These are phyloP conservation scores for Aleadryas rufinucha DNA, from an alignment of 2,113 vertebrate genomes.

Conservation along the genomic window DNA sequence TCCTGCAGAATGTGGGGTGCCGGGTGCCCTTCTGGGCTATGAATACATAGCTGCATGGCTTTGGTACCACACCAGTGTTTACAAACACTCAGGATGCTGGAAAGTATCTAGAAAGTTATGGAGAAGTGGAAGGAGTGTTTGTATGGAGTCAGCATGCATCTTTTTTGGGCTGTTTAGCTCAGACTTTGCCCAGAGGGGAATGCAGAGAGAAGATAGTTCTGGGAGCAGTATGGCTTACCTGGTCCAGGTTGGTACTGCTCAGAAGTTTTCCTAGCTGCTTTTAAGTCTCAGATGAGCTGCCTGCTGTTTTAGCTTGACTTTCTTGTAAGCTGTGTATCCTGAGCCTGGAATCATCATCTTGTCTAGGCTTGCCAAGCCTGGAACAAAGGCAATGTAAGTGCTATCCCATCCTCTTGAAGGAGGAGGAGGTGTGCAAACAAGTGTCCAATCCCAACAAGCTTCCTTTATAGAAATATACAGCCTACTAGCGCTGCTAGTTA, in stretches of 20 bases:
- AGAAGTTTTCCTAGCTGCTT: neutral
- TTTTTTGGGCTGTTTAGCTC: neutral
- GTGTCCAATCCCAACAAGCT: neutral
- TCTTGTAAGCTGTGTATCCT: neutral
- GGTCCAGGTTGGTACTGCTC: neutral
- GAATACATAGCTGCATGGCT: accelerated
- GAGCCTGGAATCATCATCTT: neutral
- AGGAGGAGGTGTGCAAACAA: neutral
- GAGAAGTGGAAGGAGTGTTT: neutral
- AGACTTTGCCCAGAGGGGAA: accelerated
- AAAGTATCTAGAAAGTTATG: neutral
- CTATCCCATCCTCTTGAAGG: neutral
- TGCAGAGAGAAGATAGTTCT: neutral
- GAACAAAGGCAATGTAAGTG: neutral
- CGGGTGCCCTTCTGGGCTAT: accelerated
- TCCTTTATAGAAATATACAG: neutral
- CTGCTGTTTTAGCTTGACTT: neutral
- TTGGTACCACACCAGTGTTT: neutral
- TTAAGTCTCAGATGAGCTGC: neutral
- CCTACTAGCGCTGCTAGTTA: neutral
- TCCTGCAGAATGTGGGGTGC: accelerated
- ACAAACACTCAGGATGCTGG: neutral
- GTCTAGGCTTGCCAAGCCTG: neutral
- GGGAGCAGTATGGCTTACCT: neutral
- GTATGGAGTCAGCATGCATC: accelerated